Evolutionary conservation across 2,797 vertebrate species (phyloP), one percentile per base, ranked within the genome.

Genomic region (Rhodeus uyekii): DNA sequence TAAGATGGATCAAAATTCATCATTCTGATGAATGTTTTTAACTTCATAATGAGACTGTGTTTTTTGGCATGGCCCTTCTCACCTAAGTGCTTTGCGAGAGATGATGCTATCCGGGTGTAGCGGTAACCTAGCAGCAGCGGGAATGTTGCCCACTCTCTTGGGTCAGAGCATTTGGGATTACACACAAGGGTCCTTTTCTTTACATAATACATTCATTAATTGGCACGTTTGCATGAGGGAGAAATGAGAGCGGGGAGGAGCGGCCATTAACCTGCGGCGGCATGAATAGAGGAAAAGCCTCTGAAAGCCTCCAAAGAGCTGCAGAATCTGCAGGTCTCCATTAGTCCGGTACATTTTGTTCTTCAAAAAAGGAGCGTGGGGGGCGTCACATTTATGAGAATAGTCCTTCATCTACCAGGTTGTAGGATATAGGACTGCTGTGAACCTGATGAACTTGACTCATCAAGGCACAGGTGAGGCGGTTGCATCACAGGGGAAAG

Each of bases 181-280:
- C 60, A 79, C 29, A 68, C 77, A 68, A 76, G 50, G 76, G 73
- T 76, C 32, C 38, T 84, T 50, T 73, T 83, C 81, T 79, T 86
- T 87, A 75, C 81, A 46, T 85, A 91, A 90, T 86, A 91, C 88
- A 87, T 91, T 90, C 90, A 90, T 88, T 78, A 83, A 87, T 84
- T 89, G 86, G 87, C 88, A 88, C 86, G 42, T 76, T 67, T 75
- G 27, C 65, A 83, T 79, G 69, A 84, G 19, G 68, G 48, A 73
- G 38, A 83, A 74, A 58, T 24, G 61, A 84, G 69, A 72, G 32
- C 4, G 78, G n/a, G 4, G 71, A 76, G 78, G 67, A 73, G 53
- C 34, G 36, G 69, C 55, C 77, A 81, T 69, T 77, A 68, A 80
- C 67, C 42, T 42, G 69, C 19, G 10, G 10, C 65, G 80, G 63